Percentiles rank a stretch among this genome's conserved stretches.
Evolutionary conservation across 2,888 invertebrate genomes (phyloP).

Genomic region (Cephus pygmeus): DNA sequence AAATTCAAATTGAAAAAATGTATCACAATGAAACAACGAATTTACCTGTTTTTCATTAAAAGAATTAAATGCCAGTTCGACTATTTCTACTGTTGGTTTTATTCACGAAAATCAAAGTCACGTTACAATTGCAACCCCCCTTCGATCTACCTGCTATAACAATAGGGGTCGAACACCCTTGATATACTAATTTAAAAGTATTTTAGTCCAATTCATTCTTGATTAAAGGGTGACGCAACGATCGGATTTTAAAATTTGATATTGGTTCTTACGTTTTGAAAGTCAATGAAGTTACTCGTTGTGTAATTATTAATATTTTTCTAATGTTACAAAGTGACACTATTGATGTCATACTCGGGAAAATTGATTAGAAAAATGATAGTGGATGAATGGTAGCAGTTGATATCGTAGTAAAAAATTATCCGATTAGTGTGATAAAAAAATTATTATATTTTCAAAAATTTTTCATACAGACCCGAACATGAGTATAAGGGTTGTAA

Average conservation of each 20-base stretch:
- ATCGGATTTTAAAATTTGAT: background rate
- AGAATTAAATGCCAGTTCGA: background rate
- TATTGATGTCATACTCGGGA: background rate
- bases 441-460: background rate
- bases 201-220: background rate
- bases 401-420: no score
- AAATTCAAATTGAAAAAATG: background rate
- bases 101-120: background rate
- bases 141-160: background rate
- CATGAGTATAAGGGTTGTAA: background rate
- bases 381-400: background rate
- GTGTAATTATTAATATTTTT: background rate
- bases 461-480: background rate
- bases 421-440: background rate
- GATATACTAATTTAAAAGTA: background rate
- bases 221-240: conserved; percentile 1
- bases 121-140: background rate
- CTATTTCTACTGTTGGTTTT: background rate
- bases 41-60: background rate
- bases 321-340: background rate
- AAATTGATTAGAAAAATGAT: background rate
- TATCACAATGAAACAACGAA: background rate
- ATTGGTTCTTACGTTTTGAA: background rate
- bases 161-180: background rate
- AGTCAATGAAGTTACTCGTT: background rate